Percentiles rank a stretch among this genome's conserved stretches.
Evolutionary conservation across 2,888 invertebrate species (phyloP).

Genomic region (Hetaerina titia): DNA sequence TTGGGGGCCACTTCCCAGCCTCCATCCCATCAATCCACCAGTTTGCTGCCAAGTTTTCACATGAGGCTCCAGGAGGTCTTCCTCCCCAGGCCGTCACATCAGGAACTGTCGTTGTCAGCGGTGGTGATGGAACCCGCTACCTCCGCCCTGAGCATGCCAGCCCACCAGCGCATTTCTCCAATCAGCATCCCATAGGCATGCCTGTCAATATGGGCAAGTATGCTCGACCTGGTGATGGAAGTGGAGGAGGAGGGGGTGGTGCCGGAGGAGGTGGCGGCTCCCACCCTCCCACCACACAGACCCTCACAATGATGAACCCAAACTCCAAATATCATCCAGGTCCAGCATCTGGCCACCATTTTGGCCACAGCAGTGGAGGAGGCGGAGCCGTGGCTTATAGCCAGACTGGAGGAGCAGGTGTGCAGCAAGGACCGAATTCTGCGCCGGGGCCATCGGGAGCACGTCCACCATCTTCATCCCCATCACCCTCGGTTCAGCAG

Average conservation of each 20-base stretch:
- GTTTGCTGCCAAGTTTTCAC: constrained; percentile 86
- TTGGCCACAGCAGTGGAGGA: constrained; percentile 68
- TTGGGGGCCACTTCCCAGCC: constrained; percentile 88
- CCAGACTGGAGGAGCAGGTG: constrained; percentile 71
- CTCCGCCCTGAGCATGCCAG: constrained; percentile 70
- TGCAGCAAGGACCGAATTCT: constrained; percentile 70
- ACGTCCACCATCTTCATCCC: constrained; percentile 77
- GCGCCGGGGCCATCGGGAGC: constrained; percentile 73
- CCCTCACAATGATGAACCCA: constrained; percentile 70
- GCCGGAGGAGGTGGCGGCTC: constrained; percentile 72
- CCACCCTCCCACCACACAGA: constrained; percentile 68
- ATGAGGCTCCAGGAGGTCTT: constrained; percentile 75
- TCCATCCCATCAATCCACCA: constrained; percentile 90
- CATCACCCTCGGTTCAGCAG: constrained; percentile 71
- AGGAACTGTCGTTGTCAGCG: constrained; percentile 69
- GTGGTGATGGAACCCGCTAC: constrained; percentile 70
- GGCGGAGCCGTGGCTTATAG: constrained; percentile 71
- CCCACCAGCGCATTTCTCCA: constrained; percentile 77
- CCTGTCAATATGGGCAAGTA: constrained; percentile 82
- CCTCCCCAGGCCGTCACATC: constrained; percentile 70
- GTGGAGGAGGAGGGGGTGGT: constrained; percentile 58
- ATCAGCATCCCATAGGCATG: constrained; percentile 80
- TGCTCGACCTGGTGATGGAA: constrained; percentile 77
- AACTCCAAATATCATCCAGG: constrained; percentile 71
- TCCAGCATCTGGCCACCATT: constrained; percentile 67